Evolutionary conservation across 2,113 vertebrate species (phyloP), one percentile per base, ranked within the genome.

Genomic region (Ceyx margarethae): DNA sequence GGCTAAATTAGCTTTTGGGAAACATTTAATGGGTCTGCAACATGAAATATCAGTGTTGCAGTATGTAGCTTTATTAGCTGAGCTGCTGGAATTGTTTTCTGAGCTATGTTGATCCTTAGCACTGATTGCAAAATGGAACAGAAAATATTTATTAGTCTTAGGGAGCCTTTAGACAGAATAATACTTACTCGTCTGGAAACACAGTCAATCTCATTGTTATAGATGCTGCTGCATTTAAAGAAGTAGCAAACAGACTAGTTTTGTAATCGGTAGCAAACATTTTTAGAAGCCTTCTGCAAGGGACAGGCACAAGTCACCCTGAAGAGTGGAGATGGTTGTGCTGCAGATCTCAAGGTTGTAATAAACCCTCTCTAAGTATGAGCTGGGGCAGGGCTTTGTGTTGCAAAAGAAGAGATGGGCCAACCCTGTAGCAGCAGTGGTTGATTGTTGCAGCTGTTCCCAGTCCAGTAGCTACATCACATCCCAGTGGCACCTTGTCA

Each of bases 121-220:
- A 57, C 15, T 1, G 10, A 76, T 82, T 79, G 50, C 11, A 3
- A 37, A 91, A 67, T 17, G 66, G 54, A 89, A 79, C 1, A 13
- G 89, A 89, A 87, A 80, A 77, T 87, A 42, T 92, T 94, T 95
- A 91, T 93, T 93, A 82, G 69, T 68, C 77, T 48, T 89, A 3
- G 0, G 69, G 78, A 92, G 61, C 57, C 42, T 72, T 68, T 42
- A 89, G 65, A 90, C 66, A 89, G 81, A 76, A 54, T 57, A 79
- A 89, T 35, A 56, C 77, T 83, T 86, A 65, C 8, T 80, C 1
- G 8, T 29, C 84, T 89, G 84, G 78, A 93, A 91, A 68, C 82
- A 19, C 8, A 45, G 57, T 85, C 58, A 61, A 9, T 68, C 26
- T 75, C 15, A 1, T 48, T 77, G 20, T 86, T 50, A 60, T 9